Percentiles rank a stretch among this genome's conserved stretches.
These are phyloP conservation scores for Dasyornis broadbenti DNA, from an alignment of 2,113 vertebrate species.

Conservation along the genomic window DNA sequence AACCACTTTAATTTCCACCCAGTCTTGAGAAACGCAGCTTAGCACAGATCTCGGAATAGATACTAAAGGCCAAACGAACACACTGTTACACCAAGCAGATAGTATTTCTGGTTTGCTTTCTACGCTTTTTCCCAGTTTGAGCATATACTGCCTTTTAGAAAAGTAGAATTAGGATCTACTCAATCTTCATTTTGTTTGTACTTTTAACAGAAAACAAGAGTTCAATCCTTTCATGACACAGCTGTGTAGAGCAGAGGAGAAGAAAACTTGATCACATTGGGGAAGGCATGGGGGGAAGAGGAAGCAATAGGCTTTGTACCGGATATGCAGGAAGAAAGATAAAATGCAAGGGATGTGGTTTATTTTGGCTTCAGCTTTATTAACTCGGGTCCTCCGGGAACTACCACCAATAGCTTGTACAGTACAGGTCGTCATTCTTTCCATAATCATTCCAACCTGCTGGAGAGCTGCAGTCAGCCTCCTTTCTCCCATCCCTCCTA, in stretches of 20 bases:
- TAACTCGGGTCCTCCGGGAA: slow-evolving; percentile 38
- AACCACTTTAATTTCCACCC: background rate
- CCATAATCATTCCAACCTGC: slow-evolving; percentile 57
- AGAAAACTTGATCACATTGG: background rate
- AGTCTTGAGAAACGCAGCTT: background rate
- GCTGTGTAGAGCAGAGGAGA: background rate
- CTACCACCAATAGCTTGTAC: slow-evolving; percentile 46
- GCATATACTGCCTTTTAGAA: background rate
- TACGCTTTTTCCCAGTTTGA: background rate
- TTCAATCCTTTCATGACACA: background rate
- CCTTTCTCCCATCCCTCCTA: background rate
- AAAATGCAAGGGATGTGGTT: slow-evolving; percentile 55
- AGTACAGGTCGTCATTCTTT: slow-evolving; percentile 44
- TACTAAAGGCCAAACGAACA: background rate
- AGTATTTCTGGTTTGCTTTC: background rate
- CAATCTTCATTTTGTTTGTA: background rate
- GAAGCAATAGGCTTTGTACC: background rate
- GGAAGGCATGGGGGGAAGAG: background rate
- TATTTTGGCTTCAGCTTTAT: slow-evolving; percentile 54
- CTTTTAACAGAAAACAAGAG: background rate
- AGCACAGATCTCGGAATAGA: background rate
- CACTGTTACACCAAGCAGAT: background rate
- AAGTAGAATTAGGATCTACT: background rate
- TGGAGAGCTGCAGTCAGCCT: background rate
- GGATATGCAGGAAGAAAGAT: slow-evolving; percentile 16